Conservation (phyloP, 2,888 invertebrate genomes). For the Busseola fusca region DNA sequence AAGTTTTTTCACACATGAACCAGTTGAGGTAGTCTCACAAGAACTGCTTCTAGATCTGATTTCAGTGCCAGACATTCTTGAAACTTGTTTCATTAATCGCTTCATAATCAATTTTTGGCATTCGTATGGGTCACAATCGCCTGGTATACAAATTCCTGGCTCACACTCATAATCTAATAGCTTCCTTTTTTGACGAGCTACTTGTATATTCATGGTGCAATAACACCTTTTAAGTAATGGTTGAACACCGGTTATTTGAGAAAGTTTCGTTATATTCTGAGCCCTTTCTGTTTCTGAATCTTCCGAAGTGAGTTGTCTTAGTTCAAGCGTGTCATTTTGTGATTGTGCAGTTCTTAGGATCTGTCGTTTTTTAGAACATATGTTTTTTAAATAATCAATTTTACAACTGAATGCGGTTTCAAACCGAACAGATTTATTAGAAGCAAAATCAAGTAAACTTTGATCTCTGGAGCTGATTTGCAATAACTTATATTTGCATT, state of each 20-base stretch:
- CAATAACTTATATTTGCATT: conserved; percentile 28
- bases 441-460: conserved; percentile 13
- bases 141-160: conserved; percentile 65
- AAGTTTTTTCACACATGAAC: conserved; percentile 14
- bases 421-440: conserved; percentile 31
- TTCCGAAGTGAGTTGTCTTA: conserved; percentile 6
- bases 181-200: conserved; percentile 50
- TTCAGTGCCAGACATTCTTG: conserved; percentile 60
- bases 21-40: conserved; percentile 8
- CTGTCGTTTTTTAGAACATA: not conserved
- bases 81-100: conserved; percentile 59
- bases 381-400: conserved; percentile 21
- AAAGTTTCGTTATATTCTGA: conserved; percentile 4
- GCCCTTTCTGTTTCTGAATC: conserved; percentile 9
- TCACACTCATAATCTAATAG: conserved; percentile 65
- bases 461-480: conserved; percentile 17
- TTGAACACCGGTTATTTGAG: conserved; percentile 47
- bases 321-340: conserved; percentile 9
- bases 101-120: conserved; percentile 66
- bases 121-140: conserved; percentile 65
- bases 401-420: conserved; percentile 42
- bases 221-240: conserved; percentile 58
- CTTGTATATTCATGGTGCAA: conserved; percentile 68
- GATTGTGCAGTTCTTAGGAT: conserved; percentile 18
- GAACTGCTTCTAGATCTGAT: conserved; percentile 41